Evolutionary conservation across 2,888 invertebrate genomes (phyloP).

Genomic region (Drosophila limbata): DNA sequence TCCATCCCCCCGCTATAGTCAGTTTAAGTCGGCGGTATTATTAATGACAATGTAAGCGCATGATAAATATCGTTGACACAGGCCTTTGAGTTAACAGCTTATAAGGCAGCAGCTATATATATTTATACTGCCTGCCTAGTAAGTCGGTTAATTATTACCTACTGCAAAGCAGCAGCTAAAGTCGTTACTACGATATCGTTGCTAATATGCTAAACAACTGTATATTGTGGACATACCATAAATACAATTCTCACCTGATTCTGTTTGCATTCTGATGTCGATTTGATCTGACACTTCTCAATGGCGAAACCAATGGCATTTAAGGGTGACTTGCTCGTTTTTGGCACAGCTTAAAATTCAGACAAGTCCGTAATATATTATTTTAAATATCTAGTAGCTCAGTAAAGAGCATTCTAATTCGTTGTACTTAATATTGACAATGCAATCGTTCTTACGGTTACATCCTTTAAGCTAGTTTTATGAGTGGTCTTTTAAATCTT

Average conservation of each 20-base stretch:
- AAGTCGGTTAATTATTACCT: constrained; percentile 48
- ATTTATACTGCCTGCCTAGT: constrained; percentile 21
- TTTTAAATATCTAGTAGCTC: no score
- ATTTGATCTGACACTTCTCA: constrained; percentile 16
- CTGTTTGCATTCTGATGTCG: constrained; percentile 25
- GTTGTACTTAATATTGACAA: no score
- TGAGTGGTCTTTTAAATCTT: no score
- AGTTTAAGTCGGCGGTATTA: constrained; percentile 64
- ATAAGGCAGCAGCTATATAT: constrained; percentile 21
- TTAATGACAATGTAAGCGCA: constrained; percentile 77
- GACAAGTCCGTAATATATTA: neutral
- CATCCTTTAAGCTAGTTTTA: no score
- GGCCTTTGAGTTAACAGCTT: constrained; percentile 48
- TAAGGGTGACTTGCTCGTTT: neutral
- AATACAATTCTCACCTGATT: constrained; percentile 39
- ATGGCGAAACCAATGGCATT: neutral
- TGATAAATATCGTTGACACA: constrained; percentile 80
- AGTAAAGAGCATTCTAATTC: no score
- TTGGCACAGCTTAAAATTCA: neutral
- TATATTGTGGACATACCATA: constrained; percentile 25
- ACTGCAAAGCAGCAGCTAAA: constrained; percentile 9
- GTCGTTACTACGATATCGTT: constrained; percentile 17
- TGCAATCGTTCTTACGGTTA: no score
- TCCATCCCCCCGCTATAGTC: neutral
- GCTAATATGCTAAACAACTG: constrained; percentile 30